phyloP scores from a whole-genome alignment of 2,797 vertebrate species.

The Artibeus jamaicensis region DNA sequence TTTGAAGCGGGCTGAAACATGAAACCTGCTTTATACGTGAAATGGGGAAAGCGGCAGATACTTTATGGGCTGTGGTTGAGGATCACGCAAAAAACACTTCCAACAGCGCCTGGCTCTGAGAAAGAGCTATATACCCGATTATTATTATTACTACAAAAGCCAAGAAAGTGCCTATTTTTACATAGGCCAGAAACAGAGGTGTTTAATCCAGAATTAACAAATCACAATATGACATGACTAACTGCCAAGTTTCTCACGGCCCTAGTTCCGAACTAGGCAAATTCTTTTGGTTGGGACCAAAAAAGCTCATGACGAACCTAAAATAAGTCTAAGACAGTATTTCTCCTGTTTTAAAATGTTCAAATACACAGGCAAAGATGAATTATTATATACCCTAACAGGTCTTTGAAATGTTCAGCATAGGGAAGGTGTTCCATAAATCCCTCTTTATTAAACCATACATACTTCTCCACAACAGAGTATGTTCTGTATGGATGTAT shows the following conservation, averaged over 20 bases:
- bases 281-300: not conserved
- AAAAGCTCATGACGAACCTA: not conserved
- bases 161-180: not conserved
- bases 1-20: not conserved
- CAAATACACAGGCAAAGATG: not conserved
- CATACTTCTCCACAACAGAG: not conserved
- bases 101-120: not conserved
- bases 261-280: too few relatives aligned
- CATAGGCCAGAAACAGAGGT: not conserved
- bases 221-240: not conserved
- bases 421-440: not conserved
- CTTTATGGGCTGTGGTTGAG: not conserved
- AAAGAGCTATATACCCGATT: not conserved
- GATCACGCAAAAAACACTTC: not conserved
- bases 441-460: not conserved
- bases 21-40: not conserved
- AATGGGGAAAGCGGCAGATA: not conserved
- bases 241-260: not conserved
- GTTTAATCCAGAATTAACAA: conserved; percentile 11
- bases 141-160: not conserved
- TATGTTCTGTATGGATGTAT: not conserved
- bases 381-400: not conserved
- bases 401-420: not conserved
- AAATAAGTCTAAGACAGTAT: not conserved
- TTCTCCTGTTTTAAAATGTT: not conserved